These are phyloP conservation scores for Dipodomys stephensi DNA, from an alignment of 2,113 vertebrate species.

Conservation along the genomic window DNA sequence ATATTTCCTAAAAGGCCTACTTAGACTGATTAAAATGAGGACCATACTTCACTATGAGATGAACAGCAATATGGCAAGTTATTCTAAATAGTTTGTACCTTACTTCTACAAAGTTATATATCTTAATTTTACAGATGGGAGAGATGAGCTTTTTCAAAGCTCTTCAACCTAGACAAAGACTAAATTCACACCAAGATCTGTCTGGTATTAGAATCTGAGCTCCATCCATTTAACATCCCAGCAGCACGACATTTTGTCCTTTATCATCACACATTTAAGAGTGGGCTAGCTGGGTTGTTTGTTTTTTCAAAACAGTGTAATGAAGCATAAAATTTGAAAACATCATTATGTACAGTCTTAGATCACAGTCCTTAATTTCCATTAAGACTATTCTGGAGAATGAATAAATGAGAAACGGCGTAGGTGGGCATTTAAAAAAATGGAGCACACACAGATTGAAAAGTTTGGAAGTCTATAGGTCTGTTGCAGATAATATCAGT, in stretches of 20 bases:
- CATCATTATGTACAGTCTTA: not conserved
- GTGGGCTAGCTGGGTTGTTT: not conserved
- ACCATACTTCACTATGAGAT: not conserved
- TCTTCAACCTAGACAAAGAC: not conserved
- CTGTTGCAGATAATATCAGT: not conserved
- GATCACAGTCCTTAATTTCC: not conserved
- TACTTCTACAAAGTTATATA: not conserved
- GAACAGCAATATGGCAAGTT: not conserved
- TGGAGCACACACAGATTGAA: not conserved
- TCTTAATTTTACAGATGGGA: not conserved
- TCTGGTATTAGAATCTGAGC: not conserved
- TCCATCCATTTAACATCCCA: not conserved
- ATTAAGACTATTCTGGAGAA: not conserved
- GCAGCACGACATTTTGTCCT: not conserved
- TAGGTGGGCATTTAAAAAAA: not conserved
- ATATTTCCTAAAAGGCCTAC: slow-evolving; percentile 4
- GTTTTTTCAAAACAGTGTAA: not conserved
- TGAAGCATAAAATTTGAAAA: not conserved
- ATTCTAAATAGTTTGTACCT: not conserved
- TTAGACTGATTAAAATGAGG: not conserved
- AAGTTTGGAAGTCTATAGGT: not conserved
- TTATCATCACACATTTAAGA: not conserved
- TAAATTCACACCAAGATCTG: not conserved
- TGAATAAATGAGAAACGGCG: not conserved
- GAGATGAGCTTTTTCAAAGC: not conserved